Base-by-base conservation (phyloP, 2,797 vertebrate species). In the Tokudaia muenninki region DNA sequence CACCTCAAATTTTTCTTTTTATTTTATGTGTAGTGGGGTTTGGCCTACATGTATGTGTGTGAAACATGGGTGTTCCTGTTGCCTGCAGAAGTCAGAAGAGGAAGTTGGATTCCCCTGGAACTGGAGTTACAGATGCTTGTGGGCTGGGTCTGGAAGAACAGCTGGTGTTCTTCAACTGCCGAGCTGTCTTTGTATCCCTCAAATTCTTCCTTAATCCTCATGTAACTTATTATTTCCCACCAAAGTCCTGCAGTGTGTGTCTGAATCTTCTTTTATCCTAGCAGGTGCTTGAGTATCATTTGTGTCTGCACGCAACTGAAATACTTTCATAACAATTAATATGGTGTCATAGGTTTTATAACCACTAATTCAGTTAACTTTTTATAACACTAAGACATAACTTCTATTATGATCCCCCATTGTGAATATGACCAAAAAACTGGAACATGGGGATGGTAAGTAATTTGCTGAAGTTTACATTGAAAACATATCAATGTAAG, bases 161-260 rank as follows among this genome's bases (percentile, higher is more conserved):
- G 70, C 70, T 41, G 37, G n/a, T 80, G 78, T 37, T 59, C 67
- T 37, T 82, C 67, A 61, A 83, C 37, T 61, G 24, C 24, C 61
- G 81, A 19, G 14, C 81, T 65, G 57, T 84, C 26, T 4, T 16
- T 19, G 12, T 4, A 47, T 14, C 10, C 41, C 29, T 90, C 16
- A 77, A 19, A 47, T 78, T 29, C 7, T 59, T 86, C 59, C 83
- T n/a, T 9, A 93, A 78, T 86, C 94, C 72, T 95, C 21, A 59
- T 70, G 74, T 74, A 90, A 88, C 96, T 93, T 96, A 67, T 95
- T 83, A 37, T 89, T 41, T 59, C n/a, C n/a, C 50, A n/a, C 89
- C n/a, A 63, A 50, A 2, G 0, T 59, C 41, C 63, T 63, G 13
- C 82, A 22, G 1, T 57, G 29, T 75, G 1, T 57, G 29, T 75